phyloP scores from a whole-genome alignment of 2,113 vertebrate species.

The Barbus barbus region DNA sequence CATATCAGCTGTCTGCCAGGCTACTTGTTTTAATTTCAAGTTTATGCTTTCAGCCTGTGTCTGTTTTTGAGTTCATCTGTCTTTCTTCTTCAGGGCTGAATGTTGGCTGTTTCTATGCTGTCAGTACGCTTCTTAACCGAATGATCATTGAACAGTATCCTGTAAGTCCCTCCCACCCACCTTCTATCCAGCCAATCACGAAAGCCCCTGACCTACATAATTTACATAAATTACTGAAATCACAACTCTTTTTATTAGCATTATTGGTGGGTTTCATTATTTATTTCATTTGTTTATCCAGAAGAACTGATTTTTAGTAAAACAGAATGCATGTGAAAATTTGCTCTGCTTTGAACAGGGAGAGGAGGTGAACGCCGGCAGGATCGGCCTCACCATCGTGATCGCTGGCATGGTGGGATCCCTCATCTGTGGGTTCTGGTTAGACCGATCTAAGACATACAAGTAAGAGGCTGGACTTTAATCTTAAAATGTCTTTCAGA shows the following conservation, averaged over 20 bases:
- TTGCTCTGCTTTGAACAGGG: constrained; percentile 71
- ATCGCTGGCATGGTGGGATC: constrained; percentile 90
- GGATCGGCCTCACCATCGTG: constrained; percentile 92
- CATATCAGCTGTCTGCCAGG: background rate
- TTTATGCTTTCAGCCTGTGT: background rate
- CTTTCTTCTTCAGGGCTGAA: constrained; percentile 84
- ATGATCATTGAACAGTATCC: constrained; percentile 89
- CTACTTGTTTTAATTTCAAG: too few relatives aligned
- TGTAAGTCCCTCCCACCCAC: constrained; percentile 76
- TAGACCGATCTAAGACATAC: constrained; percentile 95
- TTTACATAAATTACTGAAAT: too few relatives aligned
- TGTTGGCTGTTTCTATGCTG: constrained; percentile 89
- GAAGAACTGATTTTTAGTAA: too few relatives aligned
- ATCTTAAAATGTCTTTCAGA: background rate
- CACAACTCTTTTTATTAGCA: background rate
- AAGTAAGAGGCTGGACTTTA: constrained; percentile 79
- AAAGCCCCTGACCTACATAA: too few relatives aligned
- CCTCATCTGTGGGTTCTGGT: constrained; percentile 91
- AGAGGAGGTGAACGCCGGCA: constrained; percentile 92
- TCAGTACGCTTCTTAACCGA: constrained; percentile 90
- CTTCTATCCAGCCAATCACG: background rate
- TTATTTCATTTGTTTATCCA: background rate
- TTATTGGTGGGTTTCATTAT: background rate
- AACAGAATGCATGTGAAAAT: background rate
- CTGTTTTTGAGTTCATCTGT: constrained; percentile 16